phyloP scores from a whole-genome alignment of 2,888 invertebrate species.

The Cantharis rufa region DNA sequence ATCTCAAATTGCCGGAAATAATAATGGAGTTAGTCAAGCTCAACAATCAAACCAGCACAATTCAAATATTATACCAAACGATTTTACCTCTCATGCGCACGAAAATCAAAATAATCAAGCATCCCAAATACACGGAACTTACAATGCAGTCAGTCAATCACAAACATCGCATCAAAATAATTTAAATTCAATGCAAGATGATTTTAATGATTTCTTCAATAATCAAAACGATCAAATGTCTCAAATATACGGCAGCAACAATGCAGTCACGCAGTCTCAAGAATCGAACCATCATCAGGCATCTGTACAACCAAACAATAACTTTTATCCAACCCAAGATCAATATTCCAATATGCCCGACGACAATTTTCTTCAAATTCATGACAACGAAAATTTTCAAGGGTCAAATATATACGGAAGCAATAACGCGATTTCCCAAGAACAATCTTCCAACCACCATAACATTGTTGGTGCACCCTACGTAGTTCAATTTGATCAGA shows the following conservation, averaged over 20 bases:
- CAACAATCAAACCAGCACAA: not conserved
- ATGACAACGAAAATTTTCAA: not conserved
- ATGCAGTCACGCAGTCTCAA: not conserved
- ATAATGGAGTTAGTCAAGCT: slow-evolving; percentile 10
- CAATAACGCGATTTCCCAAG: not conserved
- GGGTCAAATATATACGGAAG: not conserved
- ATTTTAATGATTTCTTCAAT: not conserved
- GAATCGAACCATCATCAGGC: not conserved
- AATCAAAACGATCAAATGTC: not conserved
- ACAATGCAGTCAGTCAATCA: slow-evolving; percentile 12
- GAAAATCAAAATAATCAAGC: not conserved
- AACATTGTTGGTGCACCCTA: slow-evolving; percentile 7
- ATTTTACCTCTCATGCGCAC: not conserved
- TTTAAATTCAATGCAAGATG: not conserved
- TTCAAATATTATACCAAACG: not conserved
- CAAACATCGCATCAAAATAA: not conserved
- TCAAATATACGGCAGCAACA: not conserved
- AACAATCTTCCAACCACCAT: not conserved
- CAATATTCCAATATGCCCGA: not conserved
- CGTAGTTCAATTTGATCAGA: not conserved
- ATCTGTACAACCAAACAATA: not conserved
- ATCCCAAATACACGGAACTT: not conserved
- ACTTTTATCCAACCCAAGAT: not conserved
- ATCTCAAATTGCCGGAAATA: slow-evolving; percentile 18
- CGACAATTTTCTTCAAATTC: not conserved